A percentile compares a stretch with the other conserved stretches of the same genome.
Evolutionary conservation across 2,113 vertebrate species (phyloP).

Genomic region (Solea senegalensis): DNA sequence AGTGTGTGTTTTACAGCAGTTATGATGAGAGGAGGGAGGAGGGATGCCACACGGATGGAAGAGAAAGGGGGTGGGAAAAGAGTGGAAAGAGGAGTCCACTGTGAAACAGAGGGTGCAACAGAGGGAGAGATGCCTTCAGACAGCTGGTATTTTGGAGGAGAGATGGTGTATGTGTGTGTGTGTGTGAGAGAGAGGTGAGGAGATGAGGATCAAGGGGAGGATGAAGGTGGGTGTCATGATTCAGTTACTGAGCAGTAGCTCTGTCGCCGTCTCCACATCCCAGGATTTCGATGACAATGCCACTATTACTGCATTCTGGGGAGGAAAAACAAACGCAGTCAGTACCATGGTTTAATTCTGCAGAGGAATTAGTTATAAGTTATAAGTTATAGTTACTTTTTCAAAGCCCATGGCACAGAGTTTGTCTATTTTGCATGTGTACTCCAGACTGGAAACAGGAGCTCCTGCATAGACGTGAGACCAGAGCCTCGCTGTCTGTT

Average conservation of each 20-base stretch:
- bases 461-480: slow-evolving; percentile 98
- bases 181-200: slow-evolving; percentile 12
- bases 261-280: slow-evolving; percentile 99
- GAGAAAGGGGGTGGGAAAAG: not conserved
- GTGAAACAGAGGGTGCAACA: slow-evolving; percentile 25
- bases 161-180: slow-evolving; percentile 19
- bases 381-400: slow-evolving; percentile 85
- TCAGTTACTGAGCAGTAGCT: slow-evolving; percentile 99
- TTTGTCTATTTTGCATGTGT: slow-evolving; percentile 99
- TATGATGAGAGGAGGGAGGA: slow-evolving; percentile 18
- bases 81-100: slow-evolving; percentile 28
- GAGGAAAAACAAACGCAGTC: slow-evolving; percentile 14
- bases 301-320: slow-evolving; percentile 99
- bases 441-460: slow-evolving; percentile 96
- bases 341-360: not conserved
- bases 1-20: slow-evolving; percentile 57
- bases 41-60: slow-evolving; percentile 34
- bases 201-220: slow-evolving; percentile 35
- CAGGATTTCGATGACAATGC: slow-evolving; percentile 99
- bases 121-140: slow-evolving; percentile 46
- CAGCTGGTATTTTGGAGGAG: slow-evolving; percentile 32
- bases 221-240: slow-evolving; percentile 65
- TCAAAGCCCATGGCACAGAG: slow-evolving; percentile 99
- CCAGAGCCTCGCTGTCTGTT: slow-evolving; percentile 99
- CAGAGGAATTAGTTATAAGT: too few relatives aligned